A percentile compares a stretch with the other conserved stretches of the same genome.
Conservation (phyloP, 1,140 invertebrate species). For the Drosophila hydei region DNA sequence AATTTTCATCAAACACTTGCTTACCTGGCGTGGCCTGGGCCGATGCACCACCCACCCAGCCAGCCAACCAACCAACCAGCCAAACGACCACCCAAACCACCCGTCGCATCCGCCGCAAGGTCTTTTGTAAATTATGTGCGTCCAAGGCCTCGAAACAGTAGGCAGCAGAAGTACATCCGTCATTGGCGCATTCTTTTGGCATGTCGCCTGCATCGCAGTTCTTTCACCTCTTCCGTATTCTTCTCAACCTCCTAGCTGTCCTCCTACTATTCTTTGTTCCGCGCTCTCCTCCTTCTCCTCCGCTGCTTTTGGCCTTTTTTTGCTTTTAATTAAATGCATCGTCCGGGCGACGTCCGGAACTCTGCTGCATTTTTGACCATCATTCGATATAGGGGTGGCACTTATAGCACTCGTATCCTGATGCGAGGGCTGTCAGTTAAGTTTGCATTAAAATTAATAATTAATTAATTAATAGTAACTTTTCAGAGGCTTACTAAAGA, state of each 20-base stretch:
- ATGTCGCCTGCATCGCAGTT: not conserved
- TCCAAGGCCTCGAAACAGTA: conserved; percentile 31
- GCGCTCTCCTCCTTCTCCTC: not conserved
- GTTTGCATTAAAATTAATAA: not conserved
- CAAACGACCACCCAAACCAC: conserved; percentile 6
- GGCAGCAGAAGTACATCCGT: conserved; percentile 28
- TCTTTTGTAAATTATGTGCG: conserved; percentile 36
- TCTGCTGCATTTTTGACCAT: conserved; percentile 42
- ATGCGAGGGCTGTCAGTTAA: conserved; percentile 3
- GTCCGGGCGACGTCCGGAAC: conserved; percentile 31
- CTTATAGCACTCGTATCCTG: conserved; percentile 2
- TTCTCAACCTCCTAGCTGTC: too few relatives aligned
- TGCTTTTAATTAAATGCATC: conserved; percentile 69
- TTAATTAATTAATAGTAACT: not conserved
- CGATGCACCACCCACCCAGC: conserved; percentile 1
- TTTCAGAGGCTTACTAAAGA: too few relatives aligned
- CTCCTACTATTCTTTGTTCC: not conserved
- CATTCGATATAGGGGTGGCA: conserved; percentile 38
- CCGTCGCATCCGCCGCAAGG: conserved; percentile 27
- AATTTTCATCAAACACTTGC: conserved; percentile 29
- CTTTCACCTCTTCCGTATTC: not conserved
- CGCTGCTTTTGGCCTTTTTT: conserved; percentile 3
- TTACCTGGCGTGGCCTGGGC: conserved; percentile 27
- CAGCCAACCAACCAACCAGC: not conserved
- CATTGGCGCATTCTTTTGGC: conserved; percentile 1